Evolutionary conservation across 2,797 vertebrate species (phyloP), one percentile per base, ranked within the genome.

Genomic region (Phataginus tricuspis): DNA sequence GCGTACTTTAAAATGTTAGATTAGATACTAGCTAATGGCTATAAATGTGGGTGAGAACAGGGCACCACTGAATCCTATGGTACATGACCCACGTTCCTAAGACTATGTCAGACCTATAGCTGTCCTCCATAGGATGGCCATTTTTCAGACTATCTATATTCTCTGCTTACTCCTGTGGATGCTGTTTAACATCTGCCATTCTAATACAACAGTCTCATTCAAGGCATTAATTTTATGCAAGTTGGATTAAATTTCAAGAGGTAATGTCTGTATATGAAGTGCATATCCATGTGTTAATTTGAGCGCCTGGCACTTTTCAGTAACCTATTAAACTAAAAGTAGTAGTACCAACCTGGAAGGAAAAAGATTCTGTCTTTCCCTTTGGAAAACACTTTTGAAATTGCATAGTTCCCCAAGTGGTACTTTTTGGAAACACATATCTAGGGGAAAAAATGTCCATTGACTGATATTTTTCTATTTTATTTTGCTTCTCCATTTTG

Each of bases 401-500:
- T 96, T 95, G 51, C 49, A 94, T 45, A 71, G 69, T 95, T 93
- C 88, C 42, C 86, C 75, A 88, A 89, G 45, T 77, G 80, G 61
- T 72, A 91, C 66, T 94, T 95, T 96, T 83, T 59, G 82, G 55
- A 90, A 92, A 90, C 51, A 90, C 2, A 0, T 13, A 69, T 74
- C 82, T 84, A 94, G 16, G 45, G 39, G 16, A 37, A 78, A 23
- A 31, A 31, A 75, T 64, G 45, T 79, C 59, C 91, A 88, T 69
- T 92, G 86, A 37, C 69, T 71, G 71, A 78, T 90, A 89, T 94
- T 98, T 96, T 96, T 97, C 97, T 91, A 74, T 97, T 97, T 93
- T 97, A 92, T 95, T 97, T 96, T 95, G 75, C 86, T 93, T 97
- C 97, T 95, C 66, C 78, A 89, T 94, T 97, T 95, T 97, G 95